phyloP scores from a whole-genome alignment of 2,113 vertebrate species.

The Muntiacus muntjak region DNA sequence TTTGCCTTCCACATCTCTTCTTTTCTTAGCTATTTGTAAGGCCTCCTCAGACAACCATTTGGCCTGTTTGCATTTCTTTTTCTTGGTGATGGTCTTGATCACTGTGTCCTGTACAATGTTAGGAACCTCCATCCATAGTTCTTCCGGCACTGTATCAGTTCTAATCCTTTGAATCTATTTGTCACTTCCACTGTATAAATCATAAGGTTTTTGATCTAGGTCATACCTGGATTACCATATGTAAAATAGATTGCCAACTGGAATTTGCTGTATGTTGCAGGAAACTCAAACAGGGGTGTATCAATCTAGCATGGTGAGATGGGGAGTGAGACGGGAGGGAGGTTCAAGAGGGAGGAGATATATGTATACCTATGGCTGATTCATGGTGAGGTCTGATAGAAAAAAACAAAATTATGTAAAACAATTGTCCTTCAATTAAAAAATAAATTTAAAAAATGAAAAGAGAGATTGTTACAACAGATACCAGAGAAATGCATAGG shows the following conservation, averaged over 20 bases:
- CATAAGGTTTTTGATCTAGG: background rate
- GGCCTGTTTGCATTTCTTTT: background rate
- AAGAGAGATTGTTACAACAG: background rate
- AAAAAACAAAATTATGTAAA: background rate
- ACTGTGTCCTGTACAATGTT: background rate
- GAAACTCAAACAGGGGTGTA: background rate
- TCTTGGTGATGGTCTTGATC: background rate
- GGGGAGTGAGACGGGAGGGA: background rate
- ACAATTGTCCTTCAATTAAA: background rate
- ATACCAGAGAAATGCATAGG: background rate
- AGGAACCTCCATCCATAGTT: background rate
- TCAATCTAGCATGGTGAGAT: background rate
- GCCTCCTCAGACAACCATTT: background rate
- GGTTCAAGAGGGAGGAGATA: background rate
- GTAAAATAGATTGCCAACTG: background rate
- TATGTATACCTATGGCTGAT: background rate
- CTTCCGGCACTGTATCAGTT: background rate
- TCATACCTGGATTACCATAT: background rate
- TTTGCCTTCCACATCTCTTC: background rate
- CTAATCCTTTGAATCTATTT: background rate
- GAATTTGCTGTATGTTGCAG: background rate
- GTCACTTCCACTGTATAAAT: background rate
- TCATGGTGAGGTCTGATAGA: background rate
- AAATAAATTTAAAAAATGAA: background rate
- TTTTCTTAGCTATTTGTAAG: background rate